Evolutionary conservation across 2,113 vertebrate species (phyloP), one percentile per base, ranked within the genome.

Genomic region (Athene noctua): DNA sequence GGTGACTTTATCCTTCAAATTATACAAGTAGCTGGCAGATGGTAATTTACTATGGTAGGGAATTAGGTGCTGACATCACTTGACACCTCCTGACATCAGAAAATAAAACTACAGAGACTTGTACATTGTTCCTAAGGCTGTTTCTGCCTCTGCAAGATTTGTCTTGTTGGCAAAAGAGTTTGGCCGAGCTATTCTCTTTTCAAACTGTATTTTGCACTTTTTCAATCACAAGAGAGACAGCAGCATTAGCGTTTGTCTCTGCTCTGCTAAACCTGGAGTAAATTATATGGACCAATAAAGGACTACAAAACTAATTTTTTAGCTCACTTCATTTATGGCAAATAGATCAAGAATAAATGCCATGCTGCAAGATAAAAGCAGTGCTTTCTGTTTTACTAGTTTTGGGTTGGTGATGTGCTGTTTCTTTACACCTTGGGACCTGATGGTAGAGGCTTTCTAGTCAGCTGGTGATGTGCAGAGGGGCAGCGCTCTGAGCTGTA

Each of bases 381-480:
- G 13, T 38, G 25, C 34, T 51, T 57, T 68, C 21, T 32, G 9
- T 21, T 59, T 57, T 54, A 17, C 70, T 23, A 5, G 32, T 12
- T 34, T 47, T 61, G 20, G 62, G 38, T 72, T 77, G 73, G 42
- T 2, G 10, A 62, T 46, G 44, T 32, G n/a, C 26, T 46, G 22
- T 55, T 78, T 58, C n/a, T 81, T 75, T 78, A 52, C 42, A 34
- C 30, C 51, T 80, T 6, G 2, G 57, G 38, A 42, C 21, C 29
- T 61, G 62, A 59, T 23, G 10, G 36, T 27, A 27, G 38, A 68
- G 49, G 22, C 46, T 61, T 67, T 70, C 46, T 12, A 32, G 47
- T 42, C 1, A 1, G n/a, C 57, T 51, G 67, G 52, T 23, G 68
- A 66, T 0, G 1, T 66, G 52, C 2, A 1, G 63, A 70, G 34